phyloP scores from a whole-genome alignment of 2,888 invertebrate genomes.

The Rhopalosiphum nymphaeae region DNA sequence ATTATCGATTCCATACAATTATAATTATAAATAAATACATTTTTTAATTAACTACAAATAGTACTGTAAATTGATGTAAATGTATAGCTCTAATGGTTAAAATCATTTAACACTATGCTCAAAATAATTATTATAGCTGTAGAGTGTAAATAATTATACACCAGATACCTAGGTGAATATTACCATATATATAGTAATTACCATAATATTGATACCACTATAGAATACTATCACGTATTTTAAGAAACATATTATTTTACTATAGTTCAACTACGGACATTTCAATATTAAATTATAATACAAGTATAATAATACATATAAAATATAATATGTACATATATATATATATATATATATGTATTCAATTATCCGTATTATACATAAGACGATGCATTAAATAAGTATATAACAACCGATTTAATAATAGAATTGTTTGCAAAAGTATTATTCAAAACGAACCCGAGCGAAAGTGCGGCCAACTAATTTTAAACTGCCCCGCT shows the following conservation, averaged over 20 bases:
- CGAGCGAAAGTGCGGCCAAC: slow-evolving; percentile 52
- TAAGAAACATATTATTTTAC: neutral
- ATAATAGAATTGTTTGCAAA: slow-evolving; percentile 50
- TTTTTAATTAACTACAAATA: neutral
- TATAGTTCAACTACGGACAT: neutral
- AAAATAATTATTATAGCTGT: neutral
- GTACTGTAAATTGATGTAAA: neutral
- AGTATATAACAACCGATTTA: slow-evolving; percentile 22
- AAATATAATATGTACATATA: too few species aligned
- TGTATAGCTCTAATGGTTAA: neutral
- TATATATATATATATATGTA: neutral
- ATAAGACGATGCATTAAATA: neutral
- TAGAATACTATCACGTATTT: neutral
- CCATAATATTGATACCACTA: neutral
- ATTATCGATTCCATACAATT: neutral
- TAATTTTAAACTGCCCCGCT: slow-evolving; percentile 53
- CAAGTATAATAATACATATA: neutral
- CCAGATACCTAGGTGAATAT: neutral
- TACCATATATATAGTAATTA: neutral
- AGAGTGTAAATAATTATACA: too few species aligned
- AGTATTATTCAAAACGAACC: slow-evolving; percentile 34
- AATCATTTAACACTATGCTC: neutral
- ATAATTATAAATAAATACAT: neutral
- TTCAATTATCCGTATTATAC: neutral
- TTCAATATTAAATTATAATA: neutral